phyloP scores from a whole-genome alignment of 2,113 vertebrate genomes.

The Peromyscus californicus region DNA sequence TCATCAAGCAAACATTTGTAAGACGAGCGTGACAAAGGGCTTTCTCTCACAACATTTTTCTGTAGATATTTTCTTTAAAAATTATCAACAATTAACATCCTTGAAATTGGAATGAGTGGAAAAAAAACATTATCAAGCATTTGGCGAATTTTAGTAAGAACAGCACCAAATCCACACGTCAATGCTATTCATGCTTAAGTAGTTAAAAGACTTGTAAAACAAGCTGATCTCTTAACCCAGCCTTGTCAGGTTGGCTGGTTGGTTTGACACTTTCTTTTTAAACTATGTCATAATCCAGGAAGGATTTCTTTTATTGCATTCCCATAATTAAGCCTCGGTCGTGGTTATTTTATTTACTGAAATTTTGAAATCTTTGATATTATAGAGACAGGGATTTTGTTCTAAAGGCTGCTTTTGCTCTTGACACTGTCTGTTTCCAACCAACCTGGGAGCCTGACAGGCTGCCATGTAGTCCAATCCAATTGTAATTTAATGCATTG shows the following conservation, averaged over 20 bases:
- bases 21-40: background rate
- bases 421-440: background rate
- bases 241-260: background rate
- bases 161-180: constrained; percentile 10
- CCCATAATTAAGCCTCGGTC: background rate
- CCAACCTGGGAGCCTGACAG: background rate
- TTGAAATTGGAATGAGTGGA: constrained; percentile 1
- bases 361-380: constrained; percentile 24
- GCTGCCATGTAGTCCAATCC: background rate
- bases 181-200: background rate
- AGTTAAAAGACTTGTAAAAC: background rate
- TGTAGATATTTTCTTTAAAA: background rate
- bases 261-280: background rate
- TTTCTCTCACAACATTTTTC: constrained; percentile 20
- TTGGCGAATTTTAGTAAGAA: constrained; percentile 17
- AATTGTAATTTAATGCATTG: background rate
- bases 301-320: constrained; percentile 11
- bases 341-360: background rate
- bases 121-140: background rate
- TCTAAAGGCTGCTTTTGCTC: background rate
- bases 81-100: background rate
- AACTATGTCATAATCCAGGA: background rate
- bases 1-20: constrained; percentile 4
- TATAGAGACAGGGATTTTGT: background rate
- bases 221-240: background rate